A percentile compares a stretch with the other conserved stretches of the same genome.
Conservation (phyloP, 2,113 vertebrate genomes). For the Silurus meridionalis region DNA sequence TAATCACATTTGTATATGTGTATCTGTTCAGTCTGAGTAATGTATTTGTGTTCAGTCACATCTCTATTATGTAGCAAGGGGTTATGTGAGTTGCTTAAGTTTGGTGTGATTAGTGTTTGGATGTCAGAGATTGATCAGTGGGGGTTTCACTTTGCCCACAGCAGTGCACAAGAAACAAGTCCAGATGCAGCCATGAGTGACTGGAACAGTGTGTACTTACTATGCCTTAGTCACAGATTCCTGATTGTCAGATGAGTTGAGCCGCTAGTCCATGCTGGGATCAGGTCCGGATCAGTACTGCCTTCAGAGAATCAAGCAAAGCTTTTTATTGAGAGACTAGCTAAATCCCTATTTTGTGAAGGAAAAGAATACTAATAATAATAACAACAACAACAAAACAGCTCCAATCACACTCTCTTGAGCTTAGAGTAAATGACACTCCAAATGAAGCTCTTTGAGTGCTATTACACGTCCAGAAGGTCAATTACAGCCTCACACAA, state of each 20-base stretch:
- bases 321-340: neutral
- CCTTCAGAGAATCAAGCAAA: neutral
- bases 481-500: constrained; percentile 33
- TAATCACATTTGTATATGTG: no score
- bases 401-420: constrained; percentile 1
- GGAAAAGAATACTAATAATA: no score
- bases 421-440: constrained; percentile 14
- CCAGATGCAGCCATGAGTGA: constrained; percentile 42
- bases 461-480: constrained; percentile 30
- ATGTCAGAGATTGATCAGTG: neutral
- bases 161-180: constrained; percentile 1
- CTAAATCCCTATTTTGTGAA: neutral
- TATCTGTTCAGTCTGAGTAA: neutral
- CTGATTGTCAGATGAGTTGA: constrained; percentile 27
- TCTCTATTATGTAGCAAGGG: neutral
- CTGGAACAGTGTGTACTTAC: constrained; percentile 47
- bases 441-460: constrained; percentile 3
- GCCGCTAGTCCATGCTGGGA: neutral
- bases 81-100: neutral
- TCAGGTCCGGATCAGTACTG: neutral
- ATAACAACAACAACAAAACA: neutral
- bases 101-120: neutral
- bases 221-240: constrained; percentile 10
- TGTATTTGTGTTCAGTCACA: neutral
- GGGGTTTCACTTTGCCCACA: neutral